Base-by-base conservation (phyloP, 2,113 vertebrate genomes). In the Grus americana region DNA sequence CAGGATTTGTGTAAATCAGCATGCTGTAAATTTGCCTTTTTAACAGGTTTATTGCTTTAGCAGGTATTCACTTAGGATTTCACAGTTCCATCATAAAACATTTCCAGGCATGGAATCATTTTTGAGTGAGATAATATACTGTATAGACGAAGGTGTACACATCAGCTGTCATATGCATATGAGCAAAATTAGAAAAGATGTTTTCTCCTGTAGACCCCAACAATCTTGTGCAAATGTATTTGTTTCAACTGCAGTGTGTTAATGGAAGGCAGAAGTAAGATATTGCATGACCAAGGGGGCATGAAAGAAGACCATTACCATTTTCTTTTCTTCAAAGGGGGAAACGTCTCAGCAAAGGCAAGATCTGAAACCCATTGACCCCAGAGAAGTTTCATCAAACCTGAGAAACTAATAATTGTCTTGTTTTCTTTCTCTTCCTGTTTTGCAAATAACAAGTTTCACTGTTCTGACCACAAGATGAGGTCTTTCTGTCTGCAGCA, bases 41-140 rank as follows among this genome's bases (percentile, higher is more conserved):
- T 90, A 95, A 79, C 74, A 57, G 50, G 49, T 94, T 84, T 95
- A 96, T 92, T 85, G 68, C 78, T 95, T 94, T 88, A 95, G 57
- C 81, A 97, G 75, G 59, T 93, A 88, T 85, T 93, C 75, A 86
- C 55, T 90, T 96, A 95, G 46, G 36, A 95, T 96, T 97, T 97
- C 78, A 40, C 49, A 93, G 32, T 85, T 96, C 57, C 46, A 11
- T 88, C 88, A 67, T 95, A 70, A 97, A 97, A 76, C 20, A 78
- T 92, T 92, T 21, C 27, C 36, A 79, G 55, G n/a, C 49, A 54
- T 42, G 46, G 73, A 96, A 80, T 91, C 17, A 50, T 85, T 97
- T 97, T 94, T 97, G 59, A 85, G 47, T 89, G 61, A 94, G 58
- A 38, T 40, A 86, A 49, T 94, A 38, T 72, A 79, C 70, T 85